Evolutionary conservation across 2,113 vertebrate species (phyloP), one percentile per base, ranked within the genome.

Genomic region (Hippocampus abdominalis): DNA sequence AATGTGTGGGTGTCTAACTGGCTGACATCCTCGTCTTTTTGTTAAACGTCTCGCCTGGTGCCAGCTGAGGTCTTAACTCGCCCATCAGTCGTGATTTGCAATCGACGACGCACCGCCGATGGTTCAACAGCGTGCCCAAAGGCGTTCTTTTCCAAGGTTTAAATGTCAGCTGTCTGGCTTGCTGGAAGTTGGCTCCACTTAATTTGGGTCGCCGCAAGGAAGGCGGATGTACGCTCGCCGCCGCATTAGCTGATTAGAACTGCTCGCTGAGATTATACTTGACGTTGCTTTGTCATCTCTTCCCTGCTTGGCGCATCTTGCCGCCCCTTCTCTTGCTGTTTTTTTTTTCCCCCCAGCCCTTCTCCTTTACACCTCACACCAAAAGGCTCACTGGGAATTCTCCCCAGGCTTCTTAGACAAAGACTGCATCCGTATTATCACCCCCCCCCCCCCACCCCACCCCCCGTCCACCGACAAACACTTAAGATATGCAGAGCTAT

Each of bases 351-450:
- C n/a, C 10, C 9, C 36, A 36, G 46, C 4, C 20, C 21, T 29
- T 53, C 68, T 49, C n/a, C 68, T 68, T 65, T 62, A 16, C 64
- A 46, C 71, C 39, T 59, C 71, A 40, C 63, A 70, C 59, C 68
- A 65, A 69, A 75, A 75, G 72, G n/a, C 79, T 80, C 62, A 23
- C 32, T 67, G 59, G 54, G 61, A 77, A 29, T 56, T 51, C 70
- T 80, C 73, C 68, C 40, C 68, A 54, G 71, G 77, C 72, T 76
- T 42, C 68, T 70, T 64, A 71, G 53, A 74, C 74, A 70, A 62
- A 65, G 63, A 78, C 60, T 75, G 42, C 48, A 46, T 69, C 3
- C n/a, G 3, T 59, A 69, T 70, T 27, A 51, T 5, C 42, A 3
- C 18, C 12, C 11, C 3, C 16, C 39, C 23, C 23, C 32, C 32